Conservation (phyloP, 1,140 invertebrate genomes). For the Hyposmocoma kahamanoa region DNA sequence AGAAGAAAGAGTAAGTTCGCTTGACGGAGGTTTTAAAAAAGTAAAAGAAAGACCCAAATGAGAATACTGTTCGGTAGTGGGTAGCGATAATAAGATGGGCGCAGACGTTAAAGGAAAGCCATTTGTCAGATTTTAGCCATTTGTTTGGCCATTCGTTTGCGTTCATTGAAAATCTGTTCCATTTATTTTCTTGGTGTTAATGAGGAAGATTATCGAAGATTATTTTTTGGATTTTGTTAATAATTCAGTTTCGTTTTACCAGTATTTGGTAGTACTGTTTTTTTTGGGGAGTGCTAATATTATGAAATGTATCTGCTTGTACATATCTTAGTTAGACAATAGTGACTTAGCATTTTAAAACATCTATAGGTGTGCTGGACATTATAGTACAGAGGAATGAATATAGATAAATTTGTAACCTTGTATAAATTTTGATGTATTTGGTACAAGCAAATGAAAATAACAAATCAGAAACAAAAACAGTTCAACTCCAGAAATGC, state of each 20-base stretch:
- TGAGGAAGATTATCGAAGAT: constrained; percentile 31
- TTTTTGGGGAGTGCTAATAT: too few relatives aligned
- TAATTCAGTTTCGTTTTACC: constrained; percentile 9
- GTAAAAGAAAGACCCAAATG: constrained; percentile 63
- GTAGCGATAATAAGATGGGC: constrained; percentile 72
- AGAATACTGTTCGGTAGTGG: constrained; percentile 66
- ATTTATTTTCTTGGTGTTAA: constrained; percentile 58
- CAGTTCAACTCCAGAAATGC: too few relatives aligned
- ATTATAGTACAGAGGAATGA: too few relatives aligned
- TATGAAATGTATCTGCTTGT: too few relatives aligned
- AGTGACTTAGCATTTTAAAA: too few relatives aligned
- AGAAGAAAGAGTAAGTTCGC: constrained; percentile 21
- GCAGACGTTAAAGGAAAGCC: constrained; percentile 72
- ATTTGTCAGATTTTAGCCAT: constrained; percentile 70
- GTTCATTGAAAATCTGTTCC: constrained; percentile 66
- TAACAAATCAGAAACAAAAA: too few relatives aligned
- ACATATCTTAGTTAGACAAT: too few relatives aligned
- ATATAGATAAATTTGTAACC: too few relatives aligned
- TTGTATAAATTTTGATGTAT: too few relatives aligned
- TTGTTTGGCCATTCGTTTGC: constrained; percentile 62
- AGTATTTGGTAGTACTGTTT: too few relatives aligned
- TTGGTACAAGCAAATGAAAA: too few relatives aligned
- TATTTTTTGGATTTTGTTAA: constrained; percentile 7
- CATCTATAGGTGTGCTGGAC: too few relatives aligned
- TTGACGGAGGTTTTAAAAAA: constrained; percentile 27